These are phyloP conservation scores for Tyto alba DNA, from an alignment of 2,113 vertebrate genomes.

Conservation along the genomic window DNA sequence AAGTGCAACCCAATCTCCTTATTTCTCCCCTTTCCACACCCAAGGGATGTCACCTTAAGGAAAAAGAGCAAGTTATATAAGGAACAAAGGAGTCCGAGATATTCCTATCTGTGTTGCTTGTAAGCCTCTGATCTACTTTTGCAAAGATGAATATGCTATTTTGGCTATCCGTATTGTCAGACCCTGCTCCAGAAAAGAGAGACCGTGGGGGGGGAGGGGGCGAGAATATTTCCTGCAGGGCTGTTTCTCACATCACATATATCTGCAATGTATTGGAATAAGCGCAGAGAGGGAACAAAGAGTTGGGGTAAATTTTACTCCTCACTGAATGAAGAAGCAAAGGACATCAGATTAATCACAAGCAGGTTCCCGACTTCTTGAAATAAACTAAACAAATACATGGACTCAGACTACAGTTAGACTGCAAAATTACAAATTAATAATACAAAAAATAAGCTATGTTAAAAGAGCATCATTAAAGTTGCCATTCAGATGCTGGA, in stretches of 20 bases:
- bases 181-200: background rate
- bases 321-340: background rate
- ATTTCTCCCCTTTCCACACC: background rate
- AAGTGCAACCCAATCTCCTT: background rate
- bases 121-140: background rate
- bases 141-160: background rate
- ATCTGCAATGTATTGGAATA: background rate
- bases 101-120: background rate
- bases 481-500: background rate
- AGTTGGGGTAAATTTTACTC: background rate
- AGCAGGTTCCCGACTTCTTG: background rate
- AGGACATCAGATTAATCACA: background rate
- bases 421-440: background rate
- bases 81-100: background rate
- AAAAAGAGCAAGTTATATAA: background rate
- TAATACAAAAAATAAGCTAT: background rate
- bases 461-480: background rate
- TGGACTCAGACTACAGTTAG: background rate
- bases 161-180: background rate
- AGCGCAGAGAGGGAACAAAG: background rate
- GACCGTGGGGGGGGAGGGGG: fast-evolving
- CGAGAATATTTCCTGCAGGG: background rate
- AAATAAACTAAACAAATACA: background rate
- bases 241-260: background rate
- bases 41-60: background rate